Percentiles rank a stretch among this genome's conserved stretches.
Evolutionary conservation across 1,140 invertebrate species (phyloP).

Genomic region (Diabrotica virgifera): DNA sequence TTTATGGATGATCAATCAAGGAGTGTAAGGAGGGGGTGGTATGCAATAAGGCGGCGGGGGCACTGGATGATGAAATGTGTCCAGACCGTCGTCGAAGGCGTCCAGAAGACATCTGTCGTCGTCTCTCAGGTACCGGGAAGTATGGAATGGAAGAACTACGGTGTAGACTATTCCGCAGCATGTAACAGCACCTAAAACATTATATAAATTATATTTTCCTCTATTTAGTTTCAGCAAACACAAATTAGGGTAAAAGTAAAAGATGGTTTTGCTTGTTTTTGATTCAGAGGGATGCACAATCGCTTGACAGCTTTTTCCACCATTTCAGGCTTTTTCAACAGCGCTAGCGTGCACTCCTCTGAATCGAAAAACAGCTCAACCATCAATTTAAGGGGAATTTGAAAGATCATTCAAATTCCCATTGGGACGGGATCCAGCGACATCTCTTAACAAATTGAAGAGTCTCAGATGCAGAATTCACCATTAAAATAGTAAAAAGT

Average conservation of each 20-base stretch:
- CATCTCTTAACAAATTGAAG: too few species aligned
- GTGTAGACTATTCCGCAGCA: slow-evolving; percentile 41
- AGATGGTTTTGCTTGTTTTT: too few species aligned
- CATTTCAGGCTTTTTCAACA: too few species aligned
- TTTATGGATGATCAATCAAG: slow-evolving; percentile 37
- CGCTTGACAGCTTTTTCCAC: too few species aligned
- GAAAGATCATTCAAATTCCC: too few species aligned
- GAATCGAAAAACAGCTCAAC: too few species aligned
- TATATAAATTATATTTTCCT: background rate
- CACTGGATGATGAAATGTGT: slow-evolving; percentile 51
- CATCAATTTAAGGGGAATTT: too few species aligned
- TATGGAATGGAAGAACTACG: slow-evolving; percentile 48
- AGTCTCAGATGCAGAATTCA: too few species aligned
- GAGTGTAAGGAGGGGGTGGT: slow-evolving; percentile 55
- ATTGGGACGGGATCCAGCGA: too few species aligned
- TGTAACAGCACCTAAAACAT: slow-evolving; percentile 37
- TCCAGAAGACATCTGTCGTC: slow-evolving; percentile 42
- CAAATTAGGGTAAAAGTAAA: background rate
- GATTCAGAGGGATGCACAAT: too few species aligned
- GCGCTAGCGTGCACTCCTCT: too few species aligned
- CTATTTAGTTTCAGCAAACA: background rate
- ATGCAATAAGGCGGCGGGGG: slow-evolving; percentile 52
- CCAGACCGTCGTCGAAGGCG: slow-evolving; percentile 48
- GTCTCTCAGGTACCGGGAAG: slow-evolving; percentile 42
- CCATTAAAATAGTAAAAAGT: too few species aligned